These are phyloP conservation scores for Nycticorax nycticorax DNA, from an alignment of 2,113 vertebrate genomes.

Conservation along the genomic window DNA sequence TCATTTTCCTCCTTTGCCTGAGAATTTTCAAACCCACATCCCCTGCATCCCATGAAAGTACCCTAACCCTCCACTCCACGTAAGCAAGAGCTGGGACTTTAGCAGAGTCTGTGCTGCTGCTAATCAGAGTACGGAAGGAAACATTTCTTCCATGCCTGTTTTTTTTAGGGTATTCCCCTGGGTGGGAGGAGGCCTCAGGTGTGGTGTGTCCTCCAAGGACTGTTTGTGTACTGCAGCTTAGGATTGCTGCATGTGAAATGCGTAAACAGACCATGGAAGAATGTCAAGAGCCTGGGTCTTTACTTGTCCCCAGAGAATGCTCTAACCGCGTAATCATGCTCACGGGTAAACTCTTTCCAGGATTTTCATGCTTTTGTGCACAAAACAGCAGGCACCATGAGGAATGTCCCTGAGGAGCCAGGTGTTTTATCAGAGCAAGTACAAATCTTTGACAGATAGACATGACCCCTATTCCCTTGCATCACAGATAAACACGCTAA, in stretches of 20 bases:
- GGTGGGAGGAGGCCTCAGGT: not conserved
- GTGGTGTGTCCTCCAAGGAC: not conserved
- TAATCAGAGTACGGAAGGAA: not conserved
- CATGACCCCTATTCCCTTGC: not conserved
- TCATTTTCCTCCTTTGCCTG: not conserved
- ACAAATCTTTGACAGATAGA: not conserved
- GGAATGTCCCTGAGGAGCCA: not conserved
- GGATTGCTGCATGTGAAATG: not conserved
- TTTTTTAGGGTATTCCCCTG: not conserved
- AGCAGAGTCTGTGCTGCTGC: not conserved
- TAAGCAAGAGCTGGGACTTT: not conserved
- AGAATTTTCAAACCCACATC: not conserved
- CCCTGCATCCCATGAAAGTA: not conserved
- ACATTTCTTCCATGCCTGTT: not conserved
- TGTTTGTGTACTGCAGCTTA: not conserved
- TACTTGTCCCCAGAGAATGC: not conserved
- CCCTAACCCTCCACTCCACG: not conserved
- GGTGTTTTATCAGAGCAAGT: not conserved
- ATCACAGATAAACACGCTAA: accelerated
- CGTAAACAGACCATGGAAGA: not conserved
- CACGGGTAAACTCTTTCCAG: not conserved
- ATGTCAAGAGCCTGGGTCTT: not conserved
- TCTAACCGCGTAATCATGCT: not conserved
- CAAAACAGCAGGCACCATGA: not conserved
- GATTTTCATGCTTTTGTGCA: not conserved